Evolutionary conservation across 2,888 invertebrate species (phyloP), one percentile per base, ranked within the genome.

Genomic region (Aphelenchoides bicaudatus): DNA sequence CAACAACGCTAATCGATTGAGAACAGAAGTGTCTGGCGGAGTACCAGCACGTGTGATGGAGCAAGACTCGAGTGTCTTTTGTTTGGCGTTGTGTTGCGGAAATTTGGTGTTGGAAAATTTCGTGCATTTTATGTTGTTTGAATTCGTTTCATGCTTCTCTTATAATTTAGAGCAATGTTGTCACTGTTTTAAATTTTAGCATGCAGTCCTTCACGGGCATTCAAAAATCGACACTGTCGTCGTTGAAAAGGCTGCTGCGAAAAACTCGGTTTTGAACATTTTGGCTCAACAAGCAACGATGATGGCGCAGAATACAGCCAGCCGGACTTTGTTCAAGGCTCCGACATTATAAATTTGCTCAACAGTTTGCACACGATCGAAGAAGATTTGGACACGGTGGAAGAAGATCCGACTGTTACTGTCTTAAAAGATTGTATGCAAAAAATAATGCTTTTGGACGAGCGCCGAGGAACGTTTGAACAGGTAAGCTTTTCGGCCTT

Each of bases 361-460:
- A 58, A 2, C 21, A 21, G 13, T 13, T 19, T 56, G 30, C 54
- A 58, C 43, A 53, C 51, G 16, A 19, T 39, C 30, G 58, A 56
- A 16, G 39, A 38, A 3, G 27, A 57, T 8, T 13, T 37, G 37
- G 53, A 56, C 37, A 30, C 16, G 3, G 43, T 21, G 16, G 53
- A 57, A 30, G 37, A 56, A 6, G 39, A 52, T 27, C 27, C 21
- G 37, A 30, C 31, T 6, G 39, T 56, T 13, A 21, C 23, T 21
- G 51, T 39, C 23, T 39, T 56, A n/a, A 58, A 55, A 10, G 51
- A 61, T 31, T 60, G 60, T 23, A 51, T 60, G 30, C 23, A 47
- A 39, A 60, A 62, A 53, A 61, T 60, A n/a, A 21, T 43, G 23
- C 43, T 39, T 6, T 52, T 62, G 23, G 50, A 58, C 28, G 59